Evolutionary conservation across 2,113 vertebrate genomes (phyloP).

Genomic region (Apaloderma vittatum): DNA sequence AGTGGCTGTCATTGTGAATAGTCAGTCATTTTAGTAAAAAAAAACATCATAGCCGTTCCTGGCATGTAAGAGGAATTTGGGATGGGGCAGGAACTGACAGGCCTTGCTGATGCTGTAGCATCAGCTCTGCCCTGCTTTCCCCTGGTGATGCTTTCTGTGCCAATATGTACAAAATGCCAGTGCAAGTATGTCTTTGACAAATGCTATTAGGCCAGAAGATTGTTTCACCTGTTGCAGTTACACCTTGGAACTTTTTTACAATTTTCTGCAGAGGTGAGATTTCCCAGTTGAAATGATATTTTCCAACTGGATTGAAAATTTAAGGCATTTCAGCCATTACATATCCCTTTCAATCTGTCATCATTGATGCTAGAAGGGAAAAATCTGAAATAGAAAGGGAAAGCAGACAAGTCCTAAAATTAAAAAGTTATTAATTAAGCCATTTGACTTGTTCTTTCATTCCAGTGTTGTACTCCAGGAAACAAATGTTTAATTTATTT

Average conservation of each 20-base stretch:
- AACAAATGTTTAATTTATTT: constrained; percentile 75
- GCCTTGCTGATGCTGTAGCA: neutral
- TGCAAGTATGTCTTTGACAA: neutral
- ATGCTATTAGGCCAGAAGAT: neutral
- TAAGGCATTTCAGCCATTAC: constrained; percentile 25
- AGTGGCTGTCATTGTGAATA: neutral
- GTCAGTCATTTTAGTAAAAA: neutral
- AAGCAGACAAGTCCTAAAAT: constrained; percentile 69
- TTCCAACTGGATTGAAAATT: constrained; percentile 11
- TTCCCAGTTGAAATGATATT: constrained; percentile 45
- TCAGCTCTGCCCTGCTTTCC: neutral
- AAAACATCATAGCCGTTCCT: fast-evolving
- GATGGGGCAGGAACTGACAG: neutral
- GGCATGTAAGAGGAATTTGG: neutral
- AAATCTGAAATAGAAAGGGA: neutral
- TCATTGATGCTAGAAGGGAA: constrained; percentile 31
- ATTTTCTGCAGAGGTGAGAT: constrained; percentile 11
- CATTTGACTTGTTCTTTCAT: constrained; percentile 64
- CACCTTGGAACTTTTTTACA: neutral
- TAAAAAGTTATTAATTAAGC: constrained; percentile 62
- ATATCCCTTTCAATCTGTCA: constrained; percentile 31
- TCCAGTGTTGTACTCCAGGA: constrained; percentile 58
- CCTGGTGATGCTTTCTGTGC: neutral
- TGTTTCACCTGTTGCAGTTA: constrained; percentile 31
- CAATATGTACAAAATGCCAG: neutral